Evolutionary conservation across 2,888 invertebrate genomes (phyloP).

Genomic region (Papilio elwesi): DNA sequence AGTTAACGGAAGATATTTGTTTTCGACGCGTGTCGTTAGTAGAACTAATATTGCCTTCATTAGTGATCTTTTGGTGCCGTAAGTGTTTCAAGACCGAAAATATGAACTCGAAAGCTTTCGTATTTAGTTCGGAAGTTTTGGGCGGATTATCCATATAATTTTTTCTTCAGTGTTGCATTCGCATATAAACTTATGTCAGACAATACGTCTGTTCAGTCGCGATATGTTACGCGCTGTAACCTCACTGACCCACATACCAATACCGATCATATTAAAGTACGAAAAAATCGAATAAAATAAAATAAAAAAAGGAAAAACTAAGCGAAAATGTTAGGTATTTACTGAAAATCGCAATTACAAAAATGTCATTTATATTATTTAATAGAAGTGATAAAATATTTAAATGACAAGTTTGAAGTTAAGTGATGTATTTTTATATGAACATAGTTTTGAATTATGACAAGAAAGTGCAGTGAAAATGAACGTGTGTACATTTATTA

Average conservation of each 20-base stretch:
- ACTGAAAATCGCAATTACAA: background rate
- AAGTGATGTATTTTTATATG: slow-evolving; percentile 17
- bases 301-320: background rate
- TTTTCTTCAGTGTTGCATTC: slow-evolving; percentile 63
- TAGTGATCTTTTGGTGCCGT: no score
- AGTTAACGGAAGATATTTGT: no score
- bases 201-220: slow-evolving; percentile 76
- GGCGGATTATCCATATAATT: slow-evolving; percentile 60
- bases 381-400: background rate
- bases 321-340: slow-evolving; percentile 11
- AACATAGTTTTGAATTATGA: slow-evolving; percentile 49
- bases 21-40: no score
- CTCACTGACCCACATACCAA: slow-evolving; percentile 69
- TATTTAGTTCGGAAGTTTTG: background rate
- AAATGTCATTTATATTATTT: background rate
- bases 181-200: slow-evolving; percentile 80
- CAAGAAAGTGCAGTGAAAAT: slow-evolving; percentile 67
- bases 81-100: no score
- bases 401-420: slow-evolving; percentile 1
- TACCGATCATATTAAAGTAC: slow-evolving; percentile 44
- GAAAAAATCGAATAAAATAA: background rate
- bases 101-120: no score
- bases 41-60: no score
- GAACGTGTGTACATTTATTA: slow-evolving; percentile 63
- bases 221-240: slow-evolving; percentile 66